phyloP scores from a whole-genome alignment of 2,113 vertebrate species.

The rabbit (Oryctolagus cuniculus) region DNA sequence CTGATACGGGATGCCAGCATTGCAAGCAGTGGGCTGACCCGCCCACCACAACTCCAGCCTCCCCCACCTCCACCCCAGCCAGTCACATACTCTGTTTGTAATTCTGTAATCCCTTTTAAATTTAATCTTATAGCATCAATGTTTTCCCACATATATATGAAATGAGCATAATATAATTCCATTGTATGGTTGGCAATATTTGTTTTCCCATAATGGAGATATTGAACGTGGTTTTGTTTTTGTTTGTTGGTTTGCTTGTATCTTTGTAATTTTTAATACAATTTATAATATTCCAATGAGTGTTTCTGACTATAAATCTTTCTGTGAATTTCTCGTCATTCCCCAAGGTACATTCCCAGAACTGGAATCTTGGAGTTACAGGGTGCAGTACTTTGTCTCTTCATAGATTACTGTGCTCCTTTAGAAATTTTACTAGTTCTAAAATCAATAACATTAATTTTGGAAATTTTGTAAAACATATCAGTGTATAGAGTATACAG shows the following conservation, averaged over 20 bases:
- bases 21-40: too few relatives aligned
- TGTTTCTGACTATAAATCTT: background rate
- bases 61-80: too few relatives aligned
- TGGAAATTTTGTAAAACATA: background rate
- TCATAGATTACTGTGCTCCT: background rate
- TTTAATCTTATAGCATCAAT: background rate
- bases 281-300: background rate
- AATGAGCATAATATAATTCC: conserved; percentile 3
- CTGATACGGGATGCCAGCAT: too few relatives aligned
- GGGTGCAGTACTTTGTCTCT: background rate
- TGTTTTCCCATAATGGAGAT: background rate
- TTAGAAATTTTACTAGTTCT: background rate
- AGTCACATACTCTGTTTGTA: background rate
- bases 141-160: background rate
- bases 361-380: background rate
- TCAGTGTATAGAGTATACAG: background rate
- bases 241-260: conserved; percentile 8
- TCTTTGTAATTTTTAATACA: background rate
- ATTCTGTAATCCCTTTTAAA: conserved; percentile 24
- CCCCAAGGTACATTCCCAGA: background rate
- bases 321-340: background rate
- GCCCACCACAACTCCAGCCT: too few relatives aligned
- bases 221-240: background rate
- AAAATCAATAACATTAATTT: background rate
- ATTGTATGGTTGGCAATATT: background rate